phyloP scores from a whole-genome alignment of 2,888 invertebrate genomes.

The Dinocampus coccinellae region DNA sequence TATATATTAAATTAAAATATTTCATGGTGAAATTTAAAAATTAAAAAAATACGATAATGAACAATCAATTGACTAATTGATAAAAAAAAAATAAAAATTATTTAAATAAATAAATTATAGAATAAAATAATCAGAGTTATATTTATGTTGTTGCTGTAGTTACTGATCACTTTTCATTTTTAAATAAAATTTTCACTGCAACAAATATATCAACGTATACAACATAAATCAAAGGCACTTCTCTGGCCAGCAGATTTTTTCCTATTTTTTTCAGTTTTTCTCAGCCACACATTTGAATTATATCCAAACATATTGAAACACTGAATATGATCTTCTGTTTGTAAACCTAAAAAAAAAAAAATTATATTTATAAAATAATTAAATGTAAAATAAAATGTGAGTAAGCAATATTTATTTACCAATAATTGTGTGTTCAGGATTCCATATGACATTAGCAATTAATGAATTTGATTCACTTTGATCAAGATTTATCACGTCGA shows the following conservation, averaged over 20 bases:
- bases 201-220: conserved; percentile 42
- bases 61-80: background rate
- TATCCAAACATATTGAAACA: conserved; percentile 59
- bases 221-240: conserved; percentile 40
- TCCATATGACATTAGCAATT: conserved; percentile 52
- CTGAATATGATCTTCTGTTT: conserved; percentile 42
- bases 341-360: conserved; percentile 45
- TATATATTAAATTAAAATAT: background rate
- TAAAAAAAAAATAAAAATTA: too few relatives aligned
- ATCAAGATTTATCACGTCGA: conserved; percentile 51
- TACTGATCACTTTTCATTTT: too few relatives aligned
- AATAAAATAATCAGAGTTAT: too few relatives aligned
- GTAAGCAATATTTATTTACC: conserved; percentile 46
- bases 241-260: conserved; percentile 29
- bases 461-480: conserved; percentile 10
- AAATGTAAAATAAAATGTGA: too few relatives aligned
- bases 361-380: background rate
- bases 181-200: too few relatives aligned
- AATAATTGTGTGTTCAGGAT: conserved; percentile 53
- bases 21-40: background rate
- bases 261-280: conserved; percentile 16
- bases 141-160: too few relatives aligned
- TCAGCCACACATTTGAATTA: conserved; percentile 38
- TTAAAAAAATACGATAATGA: background rate
- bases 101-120: too few relatives aligned